Evolutionary conservation across 2,888 invertebrate genomes (phyloP), one percentile per base, ranked within the genome.

Genomic region (Athalia cordata): DNA sequence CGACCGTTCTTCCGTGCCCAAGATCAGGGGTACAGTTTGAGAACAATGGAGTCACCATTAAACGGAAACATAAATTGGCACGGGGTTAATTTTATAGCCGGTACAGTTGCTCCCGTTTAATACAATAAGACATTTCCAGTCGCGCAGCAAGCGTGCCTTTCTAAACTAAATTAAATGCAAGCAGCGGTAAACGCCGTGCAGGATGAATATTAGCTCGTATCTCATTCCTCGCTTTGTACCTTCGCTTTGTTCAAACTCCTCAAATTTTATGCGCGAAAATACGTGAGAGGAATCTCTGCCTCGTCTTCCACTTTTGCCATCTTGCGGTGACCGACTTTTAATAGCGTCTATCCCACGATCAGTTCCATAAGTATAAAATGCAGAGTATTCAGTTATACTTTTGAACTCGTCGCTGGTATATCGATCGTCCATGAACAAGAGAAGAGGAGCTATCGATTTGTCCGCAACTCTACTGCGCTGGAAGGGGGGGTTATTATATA

Each of bases 21-120:
- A 52, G 68, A 68, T 68, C 68, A 52, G 68, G 29, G 55, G 52
- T 68, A 68, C 68, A 68, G 68, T 68, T 68, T 50, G 55, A 68
- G 68, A 68, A 68, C 68, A 68, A 68, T 68, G 55, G 68, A 68
- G 61, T 72, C 59, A 59, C 61, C 59, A 72, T 72, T 72, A 59
- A 72, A 61, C 45, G 72, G 72, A 72, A 72, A 61, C 59, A 72
- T 57, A 59, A 72, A 72, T 72, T 72, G 57, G 72, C 72, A 72
- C 57, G 57, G 72, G 72, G 72, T 72, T 59, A 57, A 61, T 72
- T 72, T 59, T 57, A 72, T 72, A 72, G 72, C 45, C 47, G 47
- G 47, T 72, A 61, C 59, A 57, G 72, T 72, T 72, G 72, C 72
- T 72, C 59, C 72, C 57, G 72, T 68, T 68, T 68, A 43, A 68